Evolutionary conservation across 2,888 invertebrate genomes (phyloP).

Genomic region (Agrochola circellaris): DNA sequence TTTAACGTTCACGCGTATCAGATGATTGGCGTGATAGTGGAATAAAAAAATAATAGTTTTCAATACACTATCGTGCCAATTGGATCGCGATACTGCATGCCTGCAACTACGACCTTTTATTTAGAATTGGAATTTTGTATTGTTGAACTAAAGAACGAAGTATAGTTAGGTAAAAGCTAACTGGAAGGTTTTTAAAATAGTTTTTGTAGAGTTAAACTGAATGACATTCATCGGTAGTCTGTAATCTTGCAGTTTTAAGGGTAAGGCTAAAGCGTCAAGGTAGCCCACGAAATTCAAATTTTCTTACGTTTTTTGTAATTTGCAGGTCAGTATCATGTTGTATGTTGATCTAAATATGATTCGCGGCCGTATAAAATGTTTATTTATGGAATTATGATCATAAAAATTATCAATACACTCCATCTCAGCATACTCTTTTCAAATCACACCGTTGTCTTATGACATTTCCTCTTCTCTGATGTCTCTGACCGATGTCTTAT

Average conservation of each 20-base stretch:
- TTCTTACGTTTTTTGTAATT: too few relatives aligned
- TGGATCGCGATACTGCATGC: conserved; percentile 20
- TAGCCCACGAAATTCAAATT: too few relatives aligned
- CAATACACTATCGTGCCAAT: conserved; percentile 49
- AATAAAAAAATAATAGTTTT: conserved; percentile 52
- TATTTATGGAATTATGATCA: too few relatives aligned
- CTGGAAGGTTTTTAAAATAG: not conserved
- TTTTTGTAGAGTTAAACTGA: not conserved
- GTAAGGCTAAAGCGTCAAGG: too few relatives aligned
- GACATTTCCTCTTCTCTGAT: too few relatives aligned
- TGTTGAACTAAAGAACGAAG: not conserved
- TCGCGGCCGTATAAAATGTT: too few relatives aligned
- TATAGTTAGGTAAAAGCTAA: not conserved
- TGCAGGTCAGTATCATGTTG: too few relatives aligned
- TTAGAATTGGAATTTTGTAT: not conserved
- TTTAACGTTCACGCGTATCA: conserved; percentile 62
- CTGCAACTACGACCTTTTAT: conserved; percentile 10
- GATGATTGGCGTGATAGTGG: conserved; percentile 58
- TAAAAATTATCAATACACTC: too few relatives aligned
- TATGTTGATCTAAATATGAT: too few relatives aligned
- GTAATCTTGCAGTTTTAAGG: not conserved
- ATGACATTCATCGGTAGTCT: not conserved
- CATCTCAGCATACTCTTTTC: too few relatives aligned
- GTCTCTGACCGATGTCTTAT: too few relatives aligned
- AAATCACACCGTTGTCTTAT: too few relatives aligned